A percentile compares a stretch with the other conserved stretches of the same genome.
Evolutionary conservation across 1,140 invertebrate species (phyloP).

Genomic region (Psix sp.): DNA sequence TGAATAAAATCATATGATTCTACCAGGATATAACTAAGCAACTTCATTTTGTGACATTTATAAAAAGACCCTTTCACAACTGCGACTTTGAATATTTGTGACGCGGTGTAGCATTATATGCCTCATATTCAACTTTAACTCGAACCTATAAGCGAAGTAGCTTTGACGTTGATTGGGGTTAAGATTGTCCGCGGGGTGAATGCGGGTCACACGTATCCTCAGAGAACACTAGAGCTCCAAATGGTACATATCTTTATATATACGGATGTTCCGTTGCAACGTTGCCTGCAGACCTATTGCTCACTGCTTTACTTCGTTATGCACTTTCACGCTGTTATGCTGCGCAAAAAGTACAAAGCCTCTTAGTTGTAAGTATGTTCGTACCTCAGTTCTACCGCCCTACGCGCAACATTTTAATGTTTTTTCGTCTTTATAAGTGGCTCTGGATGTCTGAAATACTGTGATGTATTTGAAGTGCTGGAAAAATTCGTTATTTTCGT

Average conservation of each 20-base stretch:
- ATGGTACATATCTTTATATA: conserved; percentile 24
- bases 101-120: conserved; percentile 4
- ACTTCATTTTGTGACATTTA: conserved; percentile 4
- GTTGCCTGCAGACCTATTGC: conserved; percentile 36
- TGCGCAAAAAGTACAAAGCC: conserved; percentile 30
- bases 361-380: conserved; percentile 21
- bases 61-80: neutral
- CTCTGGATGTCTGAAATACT: no score
- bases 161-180: conserved; percentile 53
- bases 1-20: no score
- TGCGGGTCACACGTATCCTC: conserved; percentile 27
- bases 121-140: conserved; percentile 24
- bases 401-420: conserved; percentile 7
- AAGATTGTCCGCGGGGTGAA: conserved; percentile 21
- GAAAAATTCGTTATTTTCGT: no score
- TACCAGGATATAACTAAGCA: no score
- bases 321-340: conserved; percentile 39
- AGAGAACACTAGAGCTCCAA: conserved; percentile 23
- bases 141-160: conserved; percentile 36
- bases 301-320: conserved; percentile 46
- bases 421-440: conserved; percentile 3
- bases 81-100: conserved; percentile 25
- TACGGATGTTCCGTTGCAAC: conserved; percentile 8
- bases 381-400: conserved; percentile 6
- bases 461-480: no score